phyloP scores from a whole-genome alignment of 2,113 vertebrate genomes.

The Chaenogobius annularis region DNA sequence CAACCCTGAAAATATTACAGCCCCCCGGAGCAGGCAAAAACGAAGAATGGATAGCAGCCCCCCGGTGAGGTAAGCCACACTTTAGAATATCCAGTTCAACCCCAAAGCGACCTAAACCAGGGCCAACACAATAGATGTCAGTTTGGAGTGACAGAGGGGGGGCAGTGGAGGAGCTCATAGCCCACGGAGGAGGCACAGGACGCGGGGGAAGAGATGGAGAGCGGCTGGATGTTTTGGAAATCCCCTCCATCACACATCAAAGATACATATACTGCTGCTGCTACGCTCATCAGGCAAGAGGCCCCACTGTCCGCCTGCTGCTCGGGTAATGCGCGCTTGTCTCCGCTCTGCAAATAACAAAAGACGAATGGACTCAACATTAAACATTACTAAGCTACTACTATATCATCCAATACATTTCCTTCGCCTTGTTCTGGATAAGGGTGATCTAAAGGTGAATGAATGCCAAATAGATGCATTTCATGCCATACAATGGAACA shows the following conservation, averaged over 20 bases:
- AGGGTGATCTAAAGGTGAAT: too few species aligned
- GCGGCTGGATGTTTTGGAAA: slow-evolving; percentile 57
- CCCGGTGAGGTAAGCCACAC: slow-evolving; percentile 8
- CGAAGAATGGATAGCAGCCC: slow-evolving; percentile 4
- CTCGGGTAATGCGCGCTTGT: slow-evolving; percentile 15
- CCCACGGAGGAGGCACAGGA: slow-evolving; percentile 55
- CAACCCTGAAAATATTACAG: not conserved
- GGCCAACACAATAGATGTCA: slow-evolving; percentile 10
- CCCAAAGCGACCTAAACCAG: not conserved
- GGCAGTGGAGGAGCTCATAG: not conserved
- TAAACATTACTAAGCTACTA: too few species aligned
- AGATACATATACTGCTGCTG: slow-evolving; percentile 56
- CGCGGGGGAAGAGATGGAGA: slow-evolving; percentile 57
- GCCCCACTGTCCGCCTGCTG: slow-evolving; percentile 42
- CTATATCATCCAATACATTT: too few species aligned
- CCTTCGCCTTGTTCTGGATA: too few species aligned
- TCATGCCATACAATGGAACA: too few species aligned
- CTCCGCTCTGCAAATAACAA: slow-evolving; percentile 20
- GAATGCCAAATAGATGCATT: too few species aligned
- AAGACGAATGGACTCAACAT: not conserved
- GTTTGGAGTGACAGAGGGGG: slow-evolving; percentile 17
- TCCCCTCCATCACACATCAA: slow-evolving; percentile 71
- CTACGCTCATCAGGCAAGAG: slow-evolving; percentile 61
- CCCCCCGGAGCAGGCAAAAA: not conserved
- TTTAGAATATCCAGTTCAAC: not conserved